Percentiles rank a stretch among this genome's conserved stretches.
phyloP scores from a whole-genome alignment of 2,113 vertebrate species.

The Steatornis caripensis region DNA sequence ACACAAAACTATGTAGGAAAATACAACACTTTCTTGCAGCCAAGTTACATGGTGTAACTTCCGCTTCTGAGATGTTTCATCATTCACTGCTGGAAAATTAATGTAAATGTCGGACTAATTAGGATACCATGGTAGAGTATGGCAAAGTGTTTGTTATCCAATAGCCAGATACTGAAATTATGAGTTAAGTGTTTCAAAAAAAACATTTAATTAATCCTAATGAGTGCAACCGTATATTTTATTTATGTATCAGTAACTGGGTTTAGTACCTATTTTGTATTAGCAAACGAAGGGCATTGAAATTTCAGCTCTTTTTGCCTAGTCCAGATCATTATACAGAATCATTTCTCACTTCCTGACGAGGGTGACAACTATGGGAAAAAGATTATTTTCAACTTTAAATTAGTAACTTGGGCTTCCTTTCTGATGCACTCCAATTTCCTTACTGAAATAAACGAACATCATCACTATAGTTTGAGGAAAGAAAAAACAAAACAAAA shows the following conservation, averaged over 20 bases:
- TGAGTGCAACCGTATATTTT: background rate
- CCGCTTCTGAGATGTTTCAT: background rate
- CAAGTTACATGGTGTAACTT: conserved; percentile 13
- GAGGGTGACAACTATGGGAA: background rate
- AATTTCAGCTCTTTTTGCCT: background rate
- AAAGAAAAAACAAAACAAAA: background rate
- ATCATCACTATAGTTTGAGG: background rate
- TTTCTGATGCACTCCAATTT: background rate
- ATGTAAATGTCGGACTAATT: conserved; percentile 5
- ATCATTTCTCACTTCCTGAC: background rate
- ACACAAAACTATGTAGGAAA: background rate
- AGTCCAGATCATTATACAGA: background rate
- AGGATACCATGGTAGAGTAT: background rate
- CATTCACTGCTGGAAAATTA: background rate
- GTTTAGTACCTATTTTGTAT: background rate
- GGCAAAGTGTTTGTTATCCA: background rate
- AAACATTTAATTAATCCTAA: background rate
- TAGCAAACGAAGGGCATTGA: background rate
- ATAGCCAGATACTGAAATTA: background rate
- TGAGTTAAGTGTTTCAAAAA: background rate
- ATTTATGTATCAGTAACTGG: background rate
- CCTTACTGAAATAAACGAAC: background rate
- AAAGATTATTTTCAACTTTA: background rate
- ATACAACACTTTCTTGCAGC: background rate
- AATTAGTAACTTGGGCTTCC: background rate